These are phyloP conservation scores for Parascotia fuliginaria DNA, from an alignment of 2,888 invertebrate genomes.

Conservation along the genomic window DNA sequence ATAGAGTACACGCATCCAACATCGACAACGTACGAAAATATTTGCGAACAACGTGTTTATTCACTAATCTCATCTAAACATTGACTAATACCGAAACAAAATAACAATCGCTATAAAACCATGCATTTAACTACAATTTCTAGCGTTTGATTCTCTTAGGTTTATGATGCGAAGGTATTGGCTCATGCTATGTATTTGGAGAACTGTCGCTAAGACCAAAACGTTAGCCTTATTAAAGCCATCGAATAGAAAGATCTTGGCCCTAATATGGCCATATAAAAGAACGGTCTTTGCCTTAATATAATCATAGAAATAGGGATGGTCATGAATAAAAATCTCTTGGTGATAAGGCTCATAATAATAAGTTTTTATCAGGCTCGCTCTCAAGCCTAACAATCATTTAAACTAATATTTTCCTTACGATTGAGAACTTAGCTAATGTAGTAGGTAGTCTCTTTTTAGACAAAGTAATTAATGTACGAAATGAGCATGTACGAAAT, in stretches of 20 bases:
- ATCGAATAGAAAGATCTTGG: too few species aligned
- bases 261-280: too few species aligned
- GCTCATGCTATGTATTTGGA: constrained; percentile 15
- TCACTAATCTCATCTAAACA: constrained; percentile 64
- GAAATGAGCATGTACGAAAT: too few species aligned
- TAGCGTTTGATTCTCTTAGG: constrained; percentile 71
- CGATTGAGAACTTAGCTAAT: constrained; percentile 22
- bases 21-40: constrained; percentile 50
- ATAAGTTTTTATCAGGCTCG: background rate
- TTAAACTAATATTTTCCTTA: constrained; percentile 3
- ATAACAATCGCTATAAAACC: constrained; percentile 62
- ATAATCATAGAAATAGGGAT: too few species aligned
- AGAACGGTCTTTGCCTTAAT: too few species aligned
- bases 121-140: constrained; percentile 72
- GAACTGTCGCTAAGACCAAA: too few species aligned
- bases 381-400: constrained; percentile 2
- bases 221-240: too few species aligned
- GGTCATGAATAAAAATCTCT: too few species aligned
- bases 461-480: too few species aligned
- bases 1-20: constrained; percentile 16
- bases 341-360: constrained; percentile 1
- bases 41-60: constrained; percentile 50
- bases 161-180: constrained; percentile 40
- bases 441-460: too few species aligned
- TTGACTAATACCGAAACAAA: constrained; percentile 69